Percentiles rank a stretch among this genome's conserved stretches.
Evolutionary conservation across 2,888 invertebrate genomes (phyloP).

Genomic region (Cyclophora punctaria): DNA sequence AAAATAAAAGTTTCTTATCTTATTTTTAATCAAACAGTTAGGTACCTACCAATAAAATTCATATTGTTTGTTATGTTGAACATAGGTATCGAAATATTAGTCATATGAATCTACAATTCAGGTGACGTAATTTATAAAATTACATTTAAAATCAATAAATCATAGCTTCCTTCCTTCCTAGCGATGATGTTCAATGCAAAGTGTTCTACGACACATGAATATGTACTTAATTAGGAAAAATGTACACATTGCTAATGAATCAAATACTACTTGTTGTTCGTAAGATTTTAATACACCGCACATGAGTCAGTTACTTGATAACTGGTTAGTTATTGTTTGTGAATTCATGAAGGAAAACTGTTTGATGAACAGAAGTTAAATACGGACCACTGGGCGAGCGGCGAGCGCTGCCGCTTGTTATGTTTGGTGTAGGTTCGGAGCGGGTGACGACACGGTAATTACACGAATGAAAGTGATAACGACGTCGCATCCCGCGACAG

Average conservation of each 20-base stretch:
- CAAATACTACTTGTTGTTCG: too few species aligned
- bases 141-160: constrained; percentile 16
- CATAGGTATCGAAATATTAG: neutral
- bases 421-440: constrained; percentile 3
- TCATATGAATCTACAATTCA: constrained; percentile 1
- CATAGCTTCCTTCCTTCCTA: constrained; percentile 21
- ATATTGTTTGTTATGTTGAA: too few species aligned
- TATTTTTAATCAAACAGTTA: too few species aligned
- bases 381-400: too few species aligned
- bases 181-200: constrained; percentile 15
- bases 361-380: neutral
- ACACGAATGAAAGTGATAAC: constrained; percentile 29
- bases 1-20: too few species aligned
- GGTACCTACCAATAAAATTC: too few species aligned
- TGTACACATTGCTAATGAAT: constrained; percentile 3
- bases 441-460: constrained; percentile 24
- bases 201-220: neutral
- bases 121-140: constrained; percentile 16
- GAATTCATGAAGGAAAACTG: constrained; percentile 34
- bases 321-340: constrained; percentile 17
- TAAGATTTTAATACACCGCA: constrained; percentile 7
- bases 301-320: constrained; percentile 25
- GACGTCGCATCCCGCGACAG: constrained; percentile 40
- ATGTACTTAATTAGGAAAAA: constrained; percentile 3
- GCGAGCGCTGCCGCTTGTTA: too few species aligned